phyloP scores from a whole-genome alignment of 2,888 invertebrate species.

The Erpobdella octoculata region DNA sequence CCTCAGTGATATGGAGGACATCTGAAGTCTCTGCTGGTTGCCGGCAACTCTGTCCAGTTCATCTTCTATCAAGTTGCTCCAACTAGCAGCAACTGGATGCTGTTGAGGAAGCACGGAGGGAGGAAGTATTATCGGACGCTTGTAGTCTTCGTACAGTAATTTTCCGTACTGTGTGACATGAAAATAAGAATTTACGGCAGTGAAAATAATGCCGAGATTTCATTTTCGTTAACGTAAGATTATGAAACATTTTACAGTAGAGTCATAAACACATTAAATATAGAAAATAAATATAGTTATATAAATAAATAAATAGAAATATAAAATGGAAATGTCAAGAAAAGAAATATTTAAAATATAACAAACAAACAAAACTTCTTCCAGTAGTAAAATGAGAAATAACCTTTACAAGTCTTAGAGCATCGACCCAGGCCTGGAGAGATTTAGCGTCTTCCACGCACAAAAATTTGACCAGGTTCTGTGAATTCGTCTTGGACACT shows the following conservation, averaged over 20 bases:
- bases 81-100: conserved; percentile 11
- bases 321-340: not conserved
- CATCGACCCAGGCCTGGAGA: conserved; percentile 84
- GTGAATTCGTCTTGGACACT: conserved; percentile 79
- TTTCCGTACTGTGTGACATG: conserved; percentile 22
- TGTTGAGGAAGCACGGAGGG: not conserved
- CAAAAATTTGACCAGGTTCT: conserved; percentile 67
- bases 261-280: too few relatives aligned
- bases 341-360: not conserved
- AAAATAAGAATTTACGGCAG: not conserved
- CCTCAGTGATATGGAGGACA: not conserved
- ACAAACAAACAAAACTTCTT: not conserved
- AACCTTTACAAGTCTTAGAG: conserved; percentile 86
- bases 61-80: conserved; percentile 24
- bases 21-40: conserved; percentile 14
- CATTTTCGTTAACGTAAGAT: too few relatives aligned
- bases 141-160: conserved; percentile 24
- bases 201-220: not conserved
- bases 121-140: not conserved
- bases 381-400: not conserved
- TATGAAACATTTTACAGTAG: too few relatives aligned
- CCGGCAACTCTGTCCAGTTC: conserved; percentile 22
- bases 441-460: conserved; percentile 85
- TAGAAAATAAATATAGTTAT: too few relatives aligned
- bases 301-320: not conserved